Conservation (phyloP, 92 coral and sea anemone genomes). For the Palythoa caribaeorum region DNA sequence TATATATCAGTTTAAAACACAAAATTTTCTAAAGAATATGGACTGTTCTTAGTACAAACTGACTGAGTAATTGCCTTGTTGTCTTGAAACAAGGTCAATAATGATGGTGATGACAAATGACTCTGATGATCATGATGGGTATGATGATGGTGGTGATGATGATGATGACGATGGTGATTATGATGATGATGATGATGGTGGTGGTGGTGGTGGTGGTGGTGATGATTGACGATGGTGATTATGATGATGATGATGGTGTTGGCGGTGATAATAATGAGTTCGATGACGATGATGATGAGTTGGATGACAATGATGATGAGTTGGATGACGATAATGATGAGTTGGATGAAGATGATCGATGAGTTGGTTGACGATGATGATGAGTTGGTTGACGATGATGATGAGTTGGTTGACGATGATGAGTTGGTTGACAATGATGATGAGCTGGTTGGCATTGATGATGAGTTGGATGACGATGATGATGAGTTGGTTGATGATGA, state of each 20-base stretch:
- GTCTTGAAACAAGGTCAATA: not conserved
- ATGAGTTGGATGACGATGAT: too few relatives aligned
- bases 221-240: not conserved
- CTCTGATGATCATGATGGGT: too few relatives aligned
- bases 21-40: not conserved
- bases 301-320: not conserved
- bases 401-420: not conserved
- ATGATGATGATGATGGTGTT: not conserved
- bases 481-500: not conserved
- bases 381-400: not conserved
- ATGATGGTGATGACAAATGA: not conserved
- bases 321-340: not conserved
- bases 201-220: not conserved
- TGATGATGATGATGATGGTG: not conserved
- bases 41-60: not conserved
- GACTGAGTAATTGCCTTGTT: too few relatives aligned
- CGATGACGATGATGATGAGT: not conserved
- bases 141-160: not conserved
- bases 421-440: not conserved
- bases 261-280: not conserved
- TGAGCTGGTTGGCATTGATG: not conserved
- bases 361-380: not conserved
- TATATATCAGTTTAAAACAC: not conserved
- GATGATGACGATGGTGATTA: not conserved
- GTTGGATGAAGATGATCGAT: not conserved